Base-by-base conservation (phyloP, 2,113 vertebrate species). In the Xyliphius kryptos region DNA sequence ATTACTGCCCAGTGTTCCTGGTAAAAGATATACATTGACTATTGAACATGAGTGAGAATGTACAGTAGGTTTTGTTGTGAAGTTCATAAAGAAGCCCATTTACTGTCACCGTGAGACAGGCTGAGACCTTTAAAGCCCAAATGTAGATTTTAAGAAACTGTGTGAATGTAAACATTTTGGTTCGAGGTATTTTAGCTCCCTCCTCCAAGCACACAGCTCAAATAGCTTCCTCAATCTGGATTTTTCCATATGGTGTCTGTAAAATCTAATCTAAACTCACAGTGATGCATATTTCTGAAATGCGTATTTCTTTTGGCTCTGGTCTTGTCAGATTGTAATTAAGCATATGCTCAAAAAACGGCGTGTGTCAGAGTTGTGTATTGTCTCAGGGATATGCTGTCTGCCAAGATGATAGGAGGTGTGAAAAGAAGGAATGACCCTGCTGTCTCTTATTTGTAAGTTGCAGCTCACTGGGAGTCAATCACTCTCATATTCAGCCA, bases 281-380 rank as follows among this genome's bases (percentile, higher is more conserved):
- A 11, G 63, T 72, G 77, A 66, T n/a, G n/a, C n/a, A n/a, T n/a
- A n/a, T n/a, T 65, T 32, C 55, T 22, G 56, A 74, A 68, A 71
- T 47, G 72, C 77, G 69, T 76, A 73, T 86, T 85, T 74, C 71
- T 70, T 55, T 82, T 83, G 82, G 80, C 77, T 75, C 74, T 44
- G n/a, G 56, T 68, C 44, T 63, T 76, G 80, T 78, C 69, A 49
- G 67, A 51, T 57, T 73, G 77, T 79, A 82, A 85, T 79, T 76
- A 81, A 66, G 63, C 69, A 58, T 74, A 69, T 57, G 71, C 69
- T 80, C 40, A 58, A 76, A 77, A 63, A 82, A 81, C 73, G 75
- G 68, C 37, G 10, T 41, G 49, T 62, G 73, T 80, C 74, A 71
- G 56, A 73, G 66, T 69, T 46, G 66, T 61, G 65, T 67, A 67